Conservation (phyloP, 2,888 invertebrate species). For the Diarsia rubi region DNA sequence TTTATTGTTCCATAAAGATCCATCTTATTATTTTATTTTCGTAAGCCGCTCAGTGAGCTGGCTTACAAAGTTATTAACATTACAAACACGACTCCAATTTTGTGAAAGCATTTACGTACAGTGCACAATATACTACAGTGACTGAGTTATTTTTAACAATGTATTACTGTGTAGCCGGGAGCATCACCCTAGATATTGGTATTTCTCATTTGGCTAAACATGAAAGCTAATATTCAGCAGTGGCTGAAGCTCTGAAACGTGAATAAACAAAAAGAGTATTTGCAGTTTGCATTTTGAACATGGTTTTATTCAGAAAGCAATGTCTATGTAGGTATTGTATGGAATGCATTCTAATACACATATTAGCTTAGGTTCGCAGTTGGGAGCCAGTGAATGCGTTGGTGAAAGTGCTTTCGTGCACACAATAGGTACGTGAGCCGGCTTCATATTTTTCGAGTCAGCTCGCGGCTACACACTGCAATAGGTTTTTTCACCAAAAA, state of each 20-base stretch:
- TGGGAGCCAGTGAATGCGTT: conserved; percentile 10
- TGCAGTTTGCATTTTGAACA: conserved; percentile 12
- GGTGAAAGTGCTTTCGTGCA: conserved; percentile 43
- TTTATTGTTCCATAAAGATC: conserved; percentile 38
- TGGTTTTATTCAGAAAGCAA: conserved; percentile 26
- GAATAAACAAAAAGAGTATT: conserved; percentile 13
- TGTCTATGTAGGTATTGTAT: conserved; percentile 11
- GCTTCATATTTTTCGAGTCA: conserved; percentile 46
- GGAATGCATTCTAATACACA: conserved; percentile 51
- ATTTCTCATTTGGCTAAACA: conserved; percentile 36
- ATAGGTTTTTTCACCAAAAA: no score
- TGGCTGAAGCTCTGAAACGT: conserved; percentile 12
- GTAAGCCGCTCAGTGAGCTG: conserved; percentile 19
- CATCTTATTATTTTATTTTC: conserved; percentile 41
- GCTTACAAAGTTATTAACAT: conserved; percentile 40
- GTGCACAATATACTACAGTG: conserved; percentile 56
- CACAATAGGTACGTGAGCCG: conserved; percentile 45
- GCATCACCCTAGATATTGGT: conserved; percentile 43
- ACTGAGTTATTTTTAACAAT: conserved; percentile 58
- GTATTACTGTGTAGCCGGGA: conserved; percentile 48
- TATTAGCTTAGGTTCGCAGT: conserved; percentile 38
- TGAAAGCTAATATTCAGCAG: conserved; percentile 40
- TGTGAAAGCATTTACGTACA: conserved; percentile 51
- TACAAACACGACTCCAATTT: conserved; percentile 55
- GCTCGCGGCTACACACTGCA: conserved; percentile 21